Base-by-base conservation (phyloP, 2,797 vertebrate species). In the Epinephelus awoara region DNA sequence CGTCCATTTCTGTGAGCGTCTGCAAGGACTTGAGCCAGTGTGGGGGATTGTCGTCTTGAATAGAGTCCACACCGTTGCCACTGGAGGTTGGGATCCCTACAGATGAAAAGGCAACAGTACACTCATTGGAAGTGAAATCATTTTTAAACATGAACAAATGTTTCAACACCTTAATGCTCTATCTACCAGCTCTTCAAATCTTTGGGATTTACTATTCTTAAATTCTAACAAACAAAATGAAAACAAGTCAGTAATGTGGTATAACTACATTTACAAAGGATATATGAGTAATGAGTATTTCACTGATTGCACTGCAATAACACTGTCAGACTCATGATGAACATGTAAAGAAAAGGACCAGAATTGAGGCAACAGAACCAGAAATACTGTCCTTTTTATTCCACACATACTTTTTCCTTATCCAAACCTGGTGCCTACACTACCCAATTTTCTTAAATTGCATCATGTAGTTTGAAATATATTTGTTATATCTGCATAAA, bases 11-110 rank as follows among this genome's bases (percentile, higher is more conserved):
- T 96, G 97, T 97, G 88, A 98, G 97, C 77, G 96, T 91, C 93
- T 98, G 97, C 79, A 98, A 95, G 82, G 97, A 98, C 92, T 97
- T 97, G 89, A 98, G 96, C 97, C 97, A 98, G 90, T 98, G 97
- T 85, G 97, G 97, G 82, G 97, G 97, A 96, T 96, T 97, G 93
- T 98, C 97, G n/a, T 98, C 97, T 93, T 96, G 97, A 90, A 97
- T 95, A 89, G 95, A 94, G 95, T 97, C 97, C 96, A 97, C 94
- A 95, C 96, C 96, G 95, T 97, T 97, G 94, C 96, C 95, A 79
- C 96, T 93, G 82, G 96, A 95, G 54, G 96, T 96, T 86, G 97
- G 96, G 91, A 98, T 95, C 92, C 97, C 97, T 97, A 85, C 23
- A 40, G 71, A 67, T 12, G 8, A 67, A 13, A 25, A 27, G 19